Evolutionary conservation across 2,888 invertebrate genomes (phyloP).

Genomic region (Piscicola geometra): DNA sequence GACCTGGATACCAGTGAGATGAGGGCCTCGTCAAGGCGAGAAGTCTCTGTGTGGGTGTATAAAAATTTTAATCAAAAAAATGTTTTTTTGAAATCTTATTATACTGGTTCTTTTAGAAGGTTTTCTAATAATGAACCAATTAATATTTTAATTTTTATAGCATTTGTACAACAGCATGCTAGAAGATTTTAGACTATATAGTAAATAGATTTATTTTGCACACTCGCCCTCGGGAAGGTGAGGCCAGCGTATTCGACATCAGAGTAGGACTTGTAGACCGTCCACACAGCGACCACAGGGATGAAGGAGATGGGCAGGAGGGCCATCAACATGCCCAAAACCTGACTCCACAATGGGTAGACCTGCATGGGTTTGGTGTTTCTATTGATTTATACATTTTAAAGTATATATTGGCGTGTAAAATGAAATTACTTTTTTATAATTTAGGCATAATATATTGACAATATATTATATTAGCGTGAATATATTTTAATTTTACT

Average conservation of each 20-base stretch:
- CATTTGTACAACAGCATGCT: background rate
- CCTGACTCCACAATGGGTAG: constrained; percentile 41
- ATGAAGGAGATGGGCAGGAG: constrained; percentile 35
- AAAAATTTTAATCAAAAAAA: background rate
- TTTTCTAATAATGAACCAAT: too few species aligned
- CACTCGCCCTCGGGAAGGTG: background rate
- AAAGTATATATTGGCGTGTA: too few species aligned
- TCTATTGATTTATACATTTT: too few species aligned
- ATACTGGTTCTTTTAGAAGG: background rate
- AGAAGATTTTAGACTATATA: constrained; percentile 47
- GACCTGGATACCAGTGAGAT: background rate
- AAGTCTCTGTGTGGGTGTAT: background rate
- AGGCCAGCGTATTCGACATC: too few species aligned
- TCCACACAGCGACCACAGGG: constrained; percentile 25
- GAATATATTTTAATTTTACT: too few species aligned
- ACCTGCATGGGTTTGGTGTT: too few species aligned
- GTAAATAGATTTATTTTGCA: too few species aligned
- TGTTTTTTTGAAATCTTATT: background rate
- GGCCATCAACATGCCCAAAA: constrained; percentile 42
- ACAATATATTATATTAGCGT: too few species aligned
- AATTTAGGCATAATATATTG: too few species aligned
- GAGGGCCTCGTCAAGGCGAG: background rate
- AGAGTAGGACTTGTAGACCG: constrained; percentile 35
- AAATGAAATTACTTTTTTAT: too few species aligned
- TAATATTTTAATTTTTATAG: background rate